Conservation (phyloP, 2,797 vertebrate genomes). For the Fundulus diaphanus region DNA sequence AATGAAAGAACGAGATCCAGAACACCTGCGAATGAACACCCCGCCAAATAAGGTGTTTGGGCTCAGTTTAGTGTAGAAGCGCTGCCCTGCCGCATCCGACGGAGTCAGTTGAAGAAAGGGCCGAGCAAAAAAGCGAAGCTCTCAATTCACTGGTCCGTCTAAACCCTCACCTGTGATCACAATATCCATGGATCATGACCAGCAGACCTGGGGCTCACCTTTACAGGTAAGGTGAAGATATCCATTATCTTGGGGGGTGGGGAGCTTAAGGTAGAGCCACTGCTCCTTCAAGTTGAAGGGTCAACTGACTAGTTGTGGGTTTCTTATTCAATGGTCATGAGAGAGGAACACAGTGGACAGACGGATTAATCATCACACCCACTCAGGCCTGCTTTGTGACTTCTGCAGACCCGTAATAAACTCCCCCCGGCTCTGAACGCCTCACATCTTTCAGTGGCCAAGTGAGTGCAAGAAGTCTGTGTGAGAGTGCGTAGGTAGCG, state of each 20-base stretch:
- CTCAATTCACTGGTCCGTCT: background rate
- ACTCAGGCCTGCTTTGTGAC: constrained; percentile 4
- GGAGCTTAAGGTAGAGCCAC: background rate
- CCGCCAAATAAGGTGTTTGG: no score
- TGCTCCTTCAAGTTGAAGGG: no score
- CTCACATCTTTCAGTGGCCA: constrained; percentile 1
- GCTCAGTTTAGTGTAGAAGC: background rate
- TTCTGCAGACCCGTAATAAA: constrained; percentile 26
- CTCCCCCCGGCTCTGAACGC: constrained; percentile 19
- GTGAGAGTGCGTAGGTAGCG: constrained; percentile 43
- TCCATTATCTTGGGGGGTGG: background rate
- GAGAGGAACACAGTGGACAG: background rate
- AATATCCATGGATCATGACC: no score
- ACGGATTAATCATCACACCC: constrained; percentile 8
- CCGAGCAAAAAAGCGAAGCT: background rate
- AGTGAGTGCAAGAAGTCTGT: background rate
- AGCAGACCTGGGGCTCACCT: background rate
- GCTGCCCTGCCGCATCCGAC: background rate
- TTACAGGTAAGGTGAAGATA: background rate
- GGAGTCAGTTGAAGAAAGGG: background rate
- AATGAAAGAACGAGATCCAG: no score
- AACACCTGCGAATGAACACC: no score
- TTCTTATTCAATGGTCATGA: no score
- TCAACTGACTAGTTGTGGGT: no score
- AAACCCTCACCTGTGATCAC: background rate